Conservation (phyloP, 2,888 invertebrate species). For the Salticus scenicus region DNA sequence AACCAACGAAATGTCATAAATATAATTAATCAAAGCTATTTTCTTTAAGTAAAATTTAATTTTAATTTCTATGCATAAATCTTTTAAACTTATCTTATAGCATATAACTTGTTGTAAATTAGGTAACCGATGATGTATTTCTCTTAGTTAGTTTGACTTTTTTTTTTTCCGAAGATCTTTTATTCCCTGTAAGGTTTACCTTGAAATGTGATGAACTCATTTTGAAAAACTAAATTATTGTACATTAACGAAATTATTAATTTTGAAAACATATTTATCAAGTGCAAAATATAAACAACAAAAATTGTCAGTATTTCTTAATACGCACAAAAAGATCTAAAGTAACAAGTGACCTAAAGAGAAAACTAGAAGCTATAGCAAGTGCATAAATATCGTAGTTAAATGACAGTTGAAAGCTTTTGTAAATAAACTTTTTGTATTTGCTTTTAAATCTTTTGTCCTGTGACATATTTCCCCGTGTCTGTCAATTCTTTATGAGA, state of each 20-base stretch:
- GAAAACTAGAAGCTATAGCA: constrained; percentile 23
- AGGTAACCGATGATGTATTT: too few species aligned
- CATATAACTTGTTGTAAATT: too few species aligned
- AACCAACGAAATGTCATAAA: too few species aligned
- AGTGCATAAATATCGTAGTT: constrained; percentile 30
- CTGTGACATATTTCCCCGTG: constrained; percentile 8
- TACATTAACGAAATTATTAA: neutral
- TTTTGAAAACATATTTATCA: constrained; percentile 5
- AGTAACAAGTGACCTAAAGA: constrained; percentile 4
- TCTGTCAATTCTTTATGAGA: constrained; percentile 28
- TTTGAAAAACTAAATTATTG: neutral
- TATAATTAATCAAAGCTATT: too few species aligned
- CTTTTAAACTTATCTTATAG: too few species aligned
- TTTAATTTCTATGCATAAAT: too few species aligned
- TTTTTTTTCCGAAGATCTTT: too few species aligned
- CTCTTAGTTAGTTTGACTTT: too few species aligned
- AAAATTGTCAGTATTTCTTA: neutral
- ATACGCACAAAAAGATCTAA: neutral
- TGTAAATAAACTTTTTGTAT: constrained; percentile 39
- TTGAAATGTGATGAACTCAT: neutral
- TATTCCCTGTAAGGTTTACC: too few species aligned
- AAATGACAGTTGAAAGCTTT: constrained; percentile 40
- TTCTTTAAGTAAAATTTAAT: too few species aligned
- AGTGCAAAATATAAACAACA: neutral
- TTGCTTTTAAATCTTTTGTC: constrained; percentile 27